phyloP scores from a whole-genome alignment of 2,888 invertebrate genomes.

The Silvanus unidentatus region DNA sequence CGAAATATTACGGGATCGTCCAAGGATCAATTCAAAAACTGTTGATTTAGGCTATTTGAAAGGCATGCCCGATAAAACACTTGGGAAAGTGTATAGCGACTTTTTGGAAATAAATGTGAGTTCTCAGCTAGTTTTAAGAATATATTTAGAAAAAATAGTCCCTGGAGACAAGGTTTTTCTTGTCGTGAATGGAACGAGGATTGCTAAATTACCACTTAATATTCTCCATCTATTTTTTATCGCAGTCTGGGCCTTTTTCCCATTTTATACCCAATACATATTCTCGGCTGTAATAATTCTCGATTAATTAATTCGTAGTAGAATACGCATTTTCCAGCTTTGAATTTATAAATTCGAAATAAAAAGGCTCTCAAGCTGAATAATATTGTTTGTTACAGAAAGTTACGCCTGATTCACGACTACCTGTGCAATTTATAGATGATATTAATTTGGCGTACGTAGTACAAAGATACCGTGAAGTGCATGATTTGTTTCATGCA shows the following conservation, averaged over 20 bases:
- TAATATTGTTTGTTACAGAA: too few species aligned
- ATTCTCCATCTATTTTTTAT: too few species aligned
- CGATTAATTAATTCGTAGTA: too few species aligned
- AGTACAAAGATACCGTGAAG: conserved; percentile 95
- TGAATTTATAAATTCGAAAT: neutral
- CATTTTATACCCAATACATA: too few species aligned
- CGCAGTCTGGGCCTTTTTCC: too few species aligned
- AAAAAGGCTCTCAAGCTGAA: neutral
- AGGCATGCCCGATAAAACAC: conserved; percentile 67
- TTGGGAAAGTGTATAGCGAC: conserved; percentile 80
- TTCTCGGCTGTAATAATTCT: too few species aligned
- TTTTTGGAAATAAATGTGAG: conserved; percentile 68
- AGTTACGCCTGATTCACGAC: conserved; percentile 88
- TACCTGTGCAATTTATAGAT: conserved; percentile 85
- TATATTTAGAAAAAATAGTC: conserved; percentile 7
- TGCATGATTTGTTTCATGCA: conserved; percentile 92
- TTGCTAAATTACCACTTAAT: too few species aligned
- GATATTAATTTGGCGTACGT: conserved; percentile 89
- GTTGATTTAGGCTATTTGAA: conserved; percentile 69
- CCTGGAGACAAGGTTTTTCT: conserved; percentile 4
- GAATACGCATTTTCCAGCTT: too few species aligned
- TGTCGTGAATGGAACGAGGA: too few species aligned
- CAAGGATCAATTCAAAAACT: conserved; percentile 79
- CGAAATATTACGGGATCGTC: conserved; percentile 69
- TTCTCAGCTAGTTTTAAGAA: conserved; percentile 49